phyloP scores from a whole-genome alignment of 2,797 vertebrate genomes.

The Channallabes apus region DNA sequence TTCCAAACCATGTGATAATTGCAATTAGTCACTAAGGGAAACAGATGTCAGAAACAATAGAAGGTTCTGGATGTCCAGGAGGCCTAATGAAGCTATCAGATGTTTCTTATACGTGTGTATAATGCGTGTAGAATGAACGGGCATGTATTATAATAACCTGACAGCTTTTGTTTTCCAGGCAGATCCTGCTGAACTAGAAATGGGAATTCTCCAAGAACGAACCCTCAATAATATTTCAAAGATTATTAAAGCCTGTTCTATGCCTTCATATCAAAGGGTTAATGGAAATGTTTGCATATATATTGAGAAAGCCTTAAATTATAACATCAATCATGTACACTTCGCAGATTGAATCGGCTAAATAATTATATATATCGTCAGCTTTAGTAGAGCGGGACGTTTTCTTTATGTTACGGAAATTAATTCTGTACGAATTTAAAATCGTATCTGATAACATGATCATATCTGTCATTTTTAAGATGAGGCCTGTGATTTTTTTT shows the following conservation, averaged over 20 bases:
- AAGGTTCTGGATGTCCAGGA: slow-evolving; percentile 35
- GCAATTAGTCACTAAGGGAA: slow-evolving; percentile 47
- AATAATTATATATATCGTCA: background rate
- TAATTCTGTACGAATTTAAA: background rate
- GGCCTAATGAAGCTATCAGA: slow-evolving; percentile 42
- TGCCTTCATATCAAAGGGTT: background rate
- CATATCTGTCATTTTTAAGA: background rate
- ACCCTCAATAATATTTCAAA: background rate
- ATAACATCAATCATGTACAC: background rate
- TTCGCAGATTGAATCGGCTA: too few relatives aligned
- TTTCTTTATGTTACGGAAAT: background rate
- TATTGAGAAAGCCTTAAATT: background rate
- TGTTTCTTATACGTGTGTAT: slow-evolving; percentile 25
- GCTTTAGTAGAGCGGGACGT: background rate
- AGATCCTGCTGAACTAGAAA: background rate
- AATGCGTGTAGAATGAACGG: slow-evolving; percentile 14
- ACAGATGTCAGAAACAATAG: slow-evolving; percentile 48
- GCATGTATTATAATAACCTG: slow-evolving; percentile 1
- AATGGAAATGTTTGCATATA: background rate
- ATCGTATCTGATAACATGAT: background rate
- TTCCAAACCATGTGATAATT: slow-evolving; percentile 48
- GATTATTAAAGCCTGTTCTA: background rate
- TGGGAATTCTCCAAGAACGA: background rate
- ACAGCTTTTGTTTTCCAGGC: slow-evolving; percentile 4
- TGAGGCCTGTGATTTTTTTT: background rate